Evolutionary conservation across 2,113 vertebrate genomes (phyloP), one percentile per base, ranked within the genome.

Genomic region (Lampris megalopsis): DNA sequence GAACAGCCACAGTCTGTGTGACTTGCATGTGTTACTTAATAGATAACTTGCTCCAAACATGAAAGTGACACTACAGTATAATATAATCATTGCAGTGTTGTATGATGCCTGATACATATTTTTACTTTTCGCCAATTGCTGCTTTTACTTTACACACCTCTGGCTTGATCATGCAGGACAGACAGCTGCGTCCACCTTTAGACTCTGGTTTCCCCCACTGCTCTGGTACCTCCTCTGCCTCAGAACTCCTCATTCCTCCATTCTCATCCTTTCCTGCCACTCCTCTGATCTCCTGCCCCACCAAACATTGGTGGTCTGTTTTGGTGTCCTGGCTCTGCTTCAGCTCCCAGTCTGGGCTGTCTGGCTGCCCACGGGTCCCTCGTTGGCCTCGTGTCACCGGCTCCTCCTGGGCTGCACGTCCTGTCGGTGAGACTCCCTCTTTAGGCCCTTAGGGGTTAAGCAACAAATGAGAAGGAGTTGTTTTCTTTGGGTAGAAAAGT

Each of bases 131-230:
- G 11, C n/a, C 52, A 54, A 54, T 54, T 11, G 11, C 7, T 37
- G 36, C 37, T 3, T 69, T 53, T 63, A 1, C 3, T 2, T 56
- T 11, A 42, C 77, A 81, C 69, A 91, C 88, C 86, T 81, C 59
- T 43, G 8, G 10, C 11, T 61, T 66, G 36, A 42, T 36, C 43
- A 4, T 7, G 1, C 71, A 49, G 53, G 75, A 4, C 65, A 5
- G 9, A 63, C 6, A 35, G 0, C 13, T 53, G 7, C 52, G 1
- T 76, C 70, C 72, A 66, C 63, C 63, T 48, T 59, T 1, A 38
- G 81, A 65, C 36, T 68, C 42, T 4, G 41, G 43, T 58, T 66
- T 61, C 60, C 24, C 38, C 69, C 13, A 5, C 63, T 62, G 41
- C 56, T 63, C 38, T 4, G 75, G 40, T 45, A 49, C 49, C 9